Evolutionary conservation across 2,113 vertebrate genomes (phyloP).

Genomic region (Tapirus terrestris): DNA sequence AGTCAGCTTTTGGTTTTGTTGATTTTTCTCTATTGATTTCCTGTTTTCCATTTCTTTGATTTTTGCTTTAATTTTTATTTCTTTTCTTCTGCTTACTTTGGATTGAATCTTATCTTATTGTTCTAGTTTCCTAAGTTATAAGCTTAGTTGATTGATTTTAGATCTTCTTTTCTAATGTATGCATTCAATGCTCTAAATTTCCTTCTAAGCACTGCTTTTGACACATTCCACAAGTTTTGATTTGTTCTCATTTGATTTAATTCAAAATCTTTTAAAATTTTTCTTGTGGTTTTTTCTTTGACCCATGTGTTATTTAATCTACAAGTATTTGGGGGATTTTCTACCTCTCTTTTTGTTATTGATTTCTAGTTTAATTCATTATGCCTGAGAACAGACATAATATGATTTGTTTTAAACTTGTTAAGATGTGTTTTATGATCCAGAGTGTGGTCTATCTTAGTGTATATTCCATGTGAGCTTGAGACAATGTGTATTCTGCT

Average conservation of each 20-base stretch:
- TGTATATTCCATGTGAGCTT: background rate
- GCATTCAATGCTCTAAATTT: background rate
- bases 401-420: background rate
- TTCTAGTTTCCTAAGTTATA: background rate
- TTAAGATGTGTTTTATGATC: background rate
- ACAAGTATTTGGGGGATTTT: background rate
- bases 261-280: background rate
- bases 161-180: background rate
- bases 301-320: background rate
- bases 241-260: background rate
- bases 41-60: background rate
- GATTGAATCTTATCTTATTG: background rate
- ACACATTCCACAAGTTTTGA: background rate
- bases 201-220: background rate
- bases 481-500: background rate
- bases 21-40: background rate
- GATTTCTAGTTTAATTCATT: background rate
- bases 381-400: background rate
- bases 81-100: background rate
- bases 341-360: background rate
- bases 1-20: background rate
- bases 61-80: background rate
- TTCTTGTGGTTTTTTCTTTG: background rate
- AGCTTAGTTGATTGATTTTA: background rate
- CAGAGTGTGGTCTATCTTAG: background rate